phyloP scores from a whole-genome alignment of 2,888 invertebrate genomes.

The Ophion costatus region DNA sequence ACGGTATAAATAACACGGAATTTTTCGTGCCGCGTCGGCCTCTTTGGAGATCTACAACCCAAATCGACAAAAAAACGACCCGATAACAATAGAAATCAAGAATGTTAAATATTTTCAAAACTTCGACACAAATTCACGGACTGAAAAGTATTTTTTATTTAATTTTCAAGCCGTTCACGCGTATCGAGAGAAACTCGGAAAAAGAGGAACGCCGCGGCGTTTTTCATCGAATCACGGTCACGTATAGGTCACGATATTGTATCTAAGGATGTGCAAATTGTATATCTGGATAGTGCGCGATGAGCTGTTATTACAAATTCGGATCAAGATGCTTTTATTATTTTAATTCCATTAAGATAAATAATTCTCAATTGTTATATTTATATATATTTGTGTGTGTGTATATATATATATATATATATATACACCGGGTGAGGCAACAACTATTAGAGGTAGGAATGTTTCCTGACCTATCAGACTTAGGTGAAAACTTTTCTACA shows the following conservation, averaged over 20 bases:
- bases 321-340: background rate
- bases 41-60: background rate
- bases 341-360: background rate
- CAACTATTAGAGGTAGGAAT: too few species aligned
- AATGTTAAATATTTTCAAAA: background rate
- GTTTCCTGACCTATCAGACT: too few species aligned
- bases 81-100: background rate
- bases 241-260: background rate
- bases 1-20: background rate
- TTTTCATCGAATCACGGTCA: background rate
- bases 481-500: too few species aligned
- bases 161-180: too few species aligned
- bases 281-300: background rate
- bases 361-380: background rate
- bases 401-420: too few species aligned
- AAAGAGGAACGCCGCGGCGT: background rate
- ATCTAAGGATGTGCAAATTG: background rate
- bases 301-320: background rate
- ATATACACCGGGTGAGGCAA: too few species aligned
- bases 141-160: too few species aligned
- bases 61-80: background rate
- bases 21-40: background rate
- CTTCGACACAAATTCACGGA: background rate
- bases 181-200: background rate
- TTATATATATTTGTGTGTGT: background rate